phyloP scores from a whole-genome alignment of 2,888 invertebrate genomes.

The Sclerodermus sp. region DNA sequence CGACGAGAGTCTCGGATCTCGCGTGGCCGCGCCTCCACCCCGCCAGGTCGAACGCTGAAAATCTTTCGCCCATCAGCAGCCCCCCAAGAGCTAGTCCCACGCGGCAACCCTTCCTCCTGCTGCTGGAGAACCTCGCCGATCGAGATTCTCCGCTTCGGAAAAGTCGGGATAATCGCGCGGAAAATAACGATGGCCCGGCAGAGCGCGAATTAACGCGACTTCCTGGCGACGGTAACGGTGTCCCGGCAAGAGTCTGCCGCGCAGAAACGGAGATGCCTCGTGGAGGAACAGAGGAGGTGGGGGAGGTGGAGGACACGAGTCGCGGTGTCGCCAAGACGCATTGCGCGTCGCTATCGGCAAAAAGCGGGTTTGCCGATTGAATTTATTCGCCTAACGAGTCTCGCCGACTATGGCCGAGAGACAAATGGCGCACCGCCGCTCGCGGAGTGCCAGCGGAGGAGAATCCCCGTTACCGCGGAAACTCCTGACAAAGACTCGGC shows the following conservation, averaged over 20 bases:
- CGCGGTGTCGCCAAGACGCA: conserved; percentile 48
- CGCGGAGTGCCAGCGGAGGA: neutral
- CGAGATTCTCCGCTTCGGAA: too few species aligned
- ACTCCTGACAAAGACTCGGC: too few species aligned
- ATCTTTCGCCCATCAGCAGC: too few species aligned
- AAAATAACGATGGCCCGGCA: too few species aligned
- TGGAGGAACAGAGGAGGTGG: neutral
- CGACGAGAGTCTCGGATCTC: conserved; percentile 4
- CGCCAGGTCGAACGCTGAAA: too few species aligned
- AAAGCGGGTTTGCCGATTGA: conserved; percentile 41
- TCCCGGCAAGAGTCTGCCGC: too few species aligned
- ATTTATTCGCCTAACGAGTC: conserved; percentile 43
- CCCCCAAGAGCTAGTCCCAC: too few species aligned
- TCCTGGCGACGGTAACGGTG: too few species aligned
- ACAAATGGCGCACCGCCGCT: conserved; percentile 30
- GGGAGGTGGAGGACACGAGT: neutral
- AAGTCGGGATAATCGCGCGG: too few species aligned
- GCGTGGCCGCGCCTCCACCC: neutral
- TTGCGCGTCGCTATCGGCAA: conserved; percentile 41
- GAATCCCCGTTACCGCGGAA: neutral
- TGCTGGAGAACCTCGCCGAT: too few species aligned
- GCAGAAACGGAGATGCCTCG: neutral
- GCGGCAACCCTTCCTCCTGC: too few species aligned
- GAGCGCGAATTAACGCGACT: too few species aligned
- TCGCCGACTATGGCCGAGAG: conserved; percentile 28